phyloP scores from a whole-genome alignment of 2,113 vertebrate species.

The Muntiacus muntjak region DNA sequence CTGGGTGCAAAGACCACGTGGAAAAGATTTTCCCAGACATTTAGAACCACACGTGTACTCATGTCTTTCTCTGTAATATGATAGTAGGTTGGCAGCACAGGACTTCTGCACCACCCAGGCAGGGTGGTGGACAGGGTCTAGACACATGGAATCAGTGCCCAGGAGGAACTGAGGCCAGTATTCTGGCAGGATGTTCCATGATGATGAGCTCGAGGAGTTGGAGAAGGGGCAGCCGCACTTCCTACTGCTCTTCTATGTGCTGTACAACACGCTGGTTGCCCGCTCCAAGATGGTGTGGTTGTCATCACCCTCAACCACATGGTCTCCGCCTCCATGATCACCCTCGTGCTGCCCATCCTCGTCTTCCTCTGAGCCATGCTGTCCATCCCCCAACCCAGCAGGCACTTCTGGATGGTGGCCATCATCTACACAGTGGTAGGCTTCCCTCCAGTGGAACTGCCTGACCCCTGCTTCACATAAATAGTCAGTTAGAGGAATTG shows the following conservation, averaged over 20 bases:
- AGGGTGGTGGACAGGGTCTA: too few species aligned
- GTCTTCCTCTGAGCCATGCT: slow-evolving; percentile 99
- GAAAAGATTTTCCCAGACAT: neutral
- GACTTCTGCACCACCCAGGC: neutral
- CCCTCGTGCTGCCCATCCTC: slow-evolving; percentile 92
- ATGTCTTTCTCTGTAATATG: fast-evolving
- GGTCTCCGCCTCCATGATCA: slow-evolving; percentile 92
- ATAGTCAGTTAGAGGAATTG: too few species aligned
- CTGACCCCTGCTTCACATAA: neutral
- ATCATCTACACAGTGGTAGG: slow-evolving; percentile 96
- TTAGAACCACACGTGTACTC: neutral
- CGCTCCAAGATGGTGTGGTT: slow-evolving; percentile 93
- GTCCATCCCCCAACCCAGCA: slow-evolving; percentile 94
- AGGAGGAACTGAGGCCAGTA: neutral
- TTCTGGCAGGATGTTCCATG: slow-evolving; percentile 91
- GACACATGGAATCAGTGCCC: neutral
- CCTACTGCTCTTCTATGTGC: slow-evolving; percentile 90
- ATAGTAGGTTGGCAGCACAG: neutral
- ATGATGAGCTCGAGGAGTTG: slow-evolving; percentile 91
- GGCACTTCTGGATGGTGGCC: slow-evolving; percentile 98
- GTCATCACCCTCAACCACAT: slow-evolving; percentile 98
- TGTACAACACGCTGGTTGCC: slow-evolving; percentile 97
- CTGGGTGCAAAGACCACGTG: neutral
- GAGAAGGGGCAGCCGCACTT: slow-evolving; percentile 89
- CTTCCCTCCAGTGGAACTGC: neutral